Evolutionary conservation across 2,888 invertebrate genomes (phyloP).

Genomic region (Pogonocherus hispidulus): DNA sequence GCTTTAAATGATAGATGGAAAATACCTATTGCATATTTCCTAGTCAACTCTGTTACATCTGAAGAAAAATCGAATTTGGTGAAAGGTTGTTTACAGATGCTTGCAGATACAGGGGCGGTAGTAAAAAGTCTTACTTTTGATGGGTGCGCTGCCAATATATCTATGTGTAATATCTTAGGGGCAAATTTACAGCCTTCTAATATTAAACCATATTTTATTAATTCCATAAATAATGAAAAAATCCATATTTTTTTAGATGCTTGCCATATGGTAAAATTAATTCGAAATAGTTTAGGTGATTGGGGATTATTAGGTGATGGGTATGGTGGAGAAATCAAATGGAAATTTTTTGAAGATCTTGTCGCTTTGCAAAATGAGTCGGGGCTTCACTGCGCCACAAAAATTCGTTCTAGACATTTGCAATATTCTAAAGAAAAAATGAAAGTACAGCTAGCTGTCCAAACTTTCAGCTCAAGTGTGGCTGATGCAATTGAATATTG

Average conservation of each 20-base stretch:
- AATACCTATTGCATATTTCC: constrained; percentile 49
- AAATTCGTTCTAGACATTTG: constrained; percentile 18
- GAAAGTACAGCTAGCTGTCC: constrained; percentile 33
- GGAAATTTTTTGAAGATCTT: constrained; percentile 34
- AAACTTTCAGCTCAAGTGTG: constrained; percentile 33
- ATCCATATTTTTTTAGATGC: constrained; percentile 49
- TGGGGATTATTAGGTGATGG: constrained; percentile 35
- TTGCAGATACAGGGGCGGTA: not conserved
- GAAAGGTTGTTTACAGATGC: constrained; percentile 16
- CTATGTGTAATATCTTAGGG: constrained; percentile 23
- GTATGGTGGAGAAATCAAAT: constrained; percentile 42
- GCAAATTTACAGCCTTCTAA: constrained; percentile 10
- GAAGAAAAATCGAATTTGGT: constrained; percentile 14
- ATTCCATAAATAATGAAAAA: constrained; percentile 40
- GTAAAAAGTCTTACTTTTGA: constrained; percentile 27
- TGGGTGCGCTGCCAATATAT: constrained; percentile 29
- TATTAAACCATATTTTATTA: constrained; percentile 40
- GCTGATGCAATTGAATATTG: constrained; percentile 7
- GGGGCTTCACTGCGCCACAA: constrained; percentile 23
- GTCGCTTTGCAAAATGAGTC: not conserved
- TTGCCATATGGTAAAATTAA: constrained; percentile 55
- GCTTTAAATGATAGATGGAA: constrained; percentile 47
- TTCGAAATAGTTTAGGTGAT: constrained; percentile 47
- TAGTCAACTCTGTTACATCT: constrained; percentile 36
- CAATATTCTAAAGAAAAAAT: constrained; percentile 27